These are phyloP conservation scores for Chionoecetes opilio DNA, from an alignment of 1,140 invertebrate genomes.

Conservation along the genomic window DNA sequence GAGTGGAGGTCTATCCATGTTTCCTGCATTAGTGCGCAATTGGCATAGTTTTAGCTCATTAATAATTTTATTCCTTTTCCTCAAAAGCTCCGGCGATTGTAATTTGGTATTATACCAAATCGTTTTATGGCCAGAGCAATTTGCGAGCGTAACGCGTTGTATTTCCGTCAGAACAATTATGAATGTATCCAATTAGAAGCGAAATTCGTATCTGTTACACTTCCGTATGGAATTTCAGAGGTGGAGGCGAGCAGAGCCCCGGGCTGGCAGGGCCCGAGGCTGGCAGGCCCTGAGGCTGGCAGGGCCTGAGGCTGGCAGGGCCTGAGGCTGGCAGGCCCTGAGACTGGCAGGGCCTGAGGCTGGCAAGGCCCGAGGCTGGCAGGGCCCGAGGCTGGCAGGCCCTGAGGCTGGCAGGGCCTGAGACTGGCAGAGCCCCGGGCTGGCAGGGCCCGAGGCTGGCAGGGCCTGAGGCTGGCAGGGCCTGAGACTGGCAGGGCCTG, in stretches of 20 bases:
- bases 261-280: background rate
- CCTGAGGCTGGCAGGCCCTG: background rate
- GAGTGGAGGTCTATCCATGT: background rate
- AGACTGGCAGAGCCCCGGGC: background rate
- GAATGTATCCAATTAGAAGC: background rate
- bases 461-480: background rate
- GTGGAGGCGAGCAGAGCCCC: background rate
- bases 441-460: background rate
- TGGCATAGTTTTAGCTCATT: background rate
- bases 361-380: background rate
- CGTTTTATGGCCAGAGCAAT: background rate
- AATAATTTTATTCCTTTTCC: background rate
- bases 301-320: too few relatives aligned
- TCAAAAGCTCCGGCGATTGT: background rate
- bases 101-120: background rate
- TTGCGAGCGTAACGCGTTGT: background rate
- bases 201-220: conserved; percentile 20
- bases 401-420: too few relatives aligned
- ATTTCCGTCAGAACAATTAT: background rate
- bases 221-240: background rate
- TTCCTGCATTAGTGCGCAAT: background rate
- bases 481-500: too few relatives aligned
- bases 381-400: background rate
- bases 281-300: too few relatives aligned
- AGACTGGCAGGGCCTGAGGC: background rate